A percentile compares a stretch with the other conserved stretches of the same genome.
Conservation (phyloP, 2,888 invertebrate genomes). For the Xanthorhoe designata region DNA sequence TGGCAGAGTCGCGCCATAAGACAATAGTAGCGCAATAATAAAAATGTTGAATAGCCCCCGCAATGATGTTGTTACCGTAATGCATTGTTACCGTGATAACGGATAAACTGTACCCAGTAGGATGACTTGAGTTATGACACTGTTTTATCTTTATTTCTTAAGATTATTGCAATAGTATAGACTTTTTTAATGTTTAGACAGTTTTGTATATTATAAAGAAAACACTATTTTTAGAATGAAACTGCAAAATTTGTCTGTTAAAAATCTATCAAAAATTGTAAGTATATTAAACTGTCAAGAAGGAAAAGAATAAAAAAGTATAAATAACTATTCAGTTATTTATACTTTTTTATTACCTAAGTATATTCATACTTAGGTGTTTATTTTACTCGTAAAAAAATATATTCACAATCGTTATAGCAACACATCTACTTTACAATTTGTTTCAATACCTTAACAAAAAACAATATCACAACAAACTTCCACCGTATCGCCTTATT, state of each 20-base stretch:
- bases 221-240: no score
- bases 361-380: no score
- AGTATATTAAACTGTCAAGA: no score
- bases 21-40: slow-evolving; percentile 86
- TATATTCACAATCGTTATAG: slow-evolving; percentile 2
- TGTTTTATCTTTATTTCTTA: slow-evolving; percentile 42
- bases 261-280: no score
- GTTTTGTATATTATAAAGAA: no score
- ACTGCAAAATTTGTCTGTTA: no score
- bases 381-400: slow-evolving; percentile 4
- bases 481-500: slow-evolving; percentile 63
- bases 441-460: slow-evolving; percentile 50
- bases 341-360: no score
- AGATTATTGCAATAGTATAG: slow-evolving; percentile 11
- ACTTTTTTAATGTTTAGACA: no score
- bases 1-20: slow-evolving; percentile 80
- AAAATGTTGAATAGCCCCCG: slow-evolving; percentile 85
- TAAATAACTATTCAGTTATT: no score
- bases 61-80: slow-evolving; percentile 83
- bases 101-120: slow-evolving; percentile 86
- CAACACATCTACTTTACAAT: slow-evolving; percentile 50
- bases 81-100: slow-evolving; percentile 81
- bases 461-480: slow-evolving; percentile 59
- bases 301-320: no score
- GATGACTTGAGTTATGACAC: slow-evolving; percentile 55